These are phyloP conservation scores for Hydrozoanthus gracilis DNA, from an alignment of 92 coral and sea anemone genomes.

Conservation along the genomic window DNA sequence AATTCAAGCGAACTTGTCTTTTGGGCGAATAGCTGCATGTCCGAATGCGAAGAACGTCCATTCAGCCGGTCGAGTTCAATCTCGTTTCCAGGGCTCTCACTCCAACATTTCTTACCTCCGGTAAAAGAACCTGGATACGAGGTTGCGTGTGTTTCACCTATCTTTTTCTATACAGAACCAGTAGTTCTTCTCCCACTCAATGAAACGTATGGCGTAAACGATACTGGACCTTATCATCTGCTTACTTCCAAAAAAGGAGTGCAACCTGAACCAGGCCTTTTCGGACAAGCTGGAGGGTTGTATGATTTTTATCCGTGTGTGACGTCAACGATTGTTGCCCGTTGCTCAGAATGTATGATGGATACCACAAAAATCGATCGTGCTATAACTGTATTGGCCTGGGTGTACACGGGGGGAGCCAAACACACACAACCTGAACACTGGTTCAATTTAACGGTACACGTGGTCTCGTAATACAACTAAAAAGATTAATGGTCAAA, in stretches of 20 bases:
- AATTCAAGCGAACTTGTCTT: no score
- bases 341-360: no score
- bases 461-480: not conserved
- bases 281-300: slow-evolving; percentile 13
- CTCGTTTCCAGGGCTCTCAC: no score
- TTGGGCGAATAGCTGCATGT: no score
- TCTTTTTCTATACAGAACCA: slow-evolving; percentile 7
- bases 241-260: slow-evolving; percentile 15
- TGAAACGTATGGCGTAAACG: not conserved
- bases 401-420: slow-evolving; percentile 17
- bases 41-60: no score
- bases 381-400: slow-evolving; percentile 24
- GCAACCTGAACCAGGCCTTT: slow-evolving; percentile 23
- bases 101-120: no score
- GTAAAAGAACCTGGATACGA: not conserved
- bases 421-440: not conserved
- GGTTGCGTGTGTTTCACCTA: not conserved
- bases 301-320: not conserved
- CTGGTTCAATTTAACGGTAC: not conserved
- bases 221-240: slow-evolving; percentile 14
- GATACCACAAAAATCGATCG: not conserved
- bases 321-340: not conserved
- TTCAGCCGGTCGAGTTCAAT: no score
- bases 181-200: slow-evolving; percentile 28
- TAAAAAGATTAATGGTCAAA: not conserved